These are phyloP conservation scores for Rhegmatorhina hoffmannsi DNA, from an alignment of 2,113 vertebrate species.

Conservation along the genomic window DNA sequence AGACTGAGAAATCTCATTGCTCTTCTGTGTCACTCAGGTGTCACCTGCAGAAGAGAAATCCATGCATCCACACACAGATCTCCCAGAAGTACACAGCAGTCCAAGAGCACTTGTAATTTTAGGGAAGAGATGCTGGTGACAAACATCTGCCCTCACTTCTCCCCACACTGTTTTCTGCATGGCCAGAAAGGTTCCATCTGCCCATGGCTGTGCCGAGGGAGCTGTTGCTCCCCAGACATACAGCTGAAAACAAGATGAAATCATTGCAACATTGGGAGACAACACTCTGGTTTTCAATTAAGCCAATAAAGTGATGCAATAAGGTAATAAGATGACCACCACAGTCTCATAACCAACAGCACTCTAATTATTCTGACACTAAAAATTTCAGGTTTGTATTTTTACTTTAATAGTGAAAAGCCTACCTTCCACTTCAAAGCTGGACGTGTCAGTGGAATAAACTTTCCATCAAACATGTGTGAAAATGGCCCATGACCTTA, in stretches of 20 bases:
- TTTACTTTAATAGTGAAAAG: neutral
- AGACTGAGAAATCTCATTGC: neutral
- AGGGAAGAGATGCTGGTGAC: neutral
- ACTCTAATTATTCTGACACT: neutral
- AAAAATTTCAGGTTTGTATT: neutral
- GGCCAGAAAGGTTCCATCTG: neutral
- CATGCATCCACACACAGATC: neutral
- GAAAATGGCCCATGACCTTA: slow-evolving; percentile 97
- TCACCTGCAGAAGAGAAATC: neutral
- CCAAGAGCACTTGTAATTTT: neutral
- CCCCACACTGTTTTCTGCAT: neutral
- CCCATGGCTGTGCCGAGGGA: accelerated
- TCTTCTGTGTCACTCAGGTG: neutral
- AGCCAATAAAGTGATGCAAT: neutral
- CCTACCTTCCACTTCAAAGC: slow-evolving; percentile 84
- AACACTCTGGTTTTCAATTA: neutral
- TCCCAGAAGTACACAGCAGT: neutral
- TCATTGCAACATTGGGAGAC: neutral
- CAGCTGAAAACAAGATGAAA: neutral
- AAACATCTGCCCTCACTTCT: neutral
- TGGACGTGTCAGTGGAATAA: slow-evolving; percentile 85
- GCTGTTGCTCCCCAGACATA: neutral
- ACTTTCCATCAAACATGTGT: slow-evolving; percentile 93
- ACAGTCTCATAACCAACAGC: neutral
- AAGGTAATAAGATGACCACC: neutral